Evolutionary conservation across 2,888 invertebrate genomes (phyloP), one percentile per base, ranked within the genome.

Genomic region (Calameuta pallipes): DNA sequence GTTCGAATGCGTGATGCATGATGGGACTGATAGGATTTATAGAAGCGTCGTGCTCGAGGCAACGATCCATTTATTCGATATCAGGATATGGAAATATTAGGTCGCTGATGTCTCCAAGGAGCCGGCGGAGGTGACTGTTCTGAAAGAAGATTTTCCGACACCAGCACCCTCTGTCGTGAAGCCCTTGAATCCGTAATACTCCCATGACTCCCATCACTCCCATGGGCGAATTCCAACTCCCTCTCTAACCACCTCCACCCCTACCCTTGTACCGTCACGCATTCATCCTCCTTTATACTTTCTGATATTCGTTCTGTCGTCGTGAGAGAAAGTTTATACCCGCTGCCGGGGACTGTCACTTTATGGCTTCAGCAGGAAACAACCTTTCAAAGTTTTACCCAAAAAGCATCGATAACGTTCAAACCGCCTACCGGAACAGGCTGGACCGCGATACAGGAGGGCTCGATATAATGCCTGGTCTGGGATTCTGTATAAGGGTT

Each of bases 71-170:
- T 88, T 88, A 87, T 89, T 88, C 85, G 88, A 89, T 88, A 88
- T 88, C 88, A 86, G 87, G 86, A 87, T 89, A 89, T 89, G 88
- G 88, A 88, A 89, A 89, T 88, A 88, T 89, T 88, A 87, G 85
- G 84, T 83, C 82, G 87, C 86, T 86, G 88, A 87, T 88, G 87
- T 83, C 80, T 82, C 80, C 70, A 79, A 56, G 56, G 56, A 56
- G 9, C 56, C 56, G 23, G 56, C 56, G 23, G 56, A 56, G 56
- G 56, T 56, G 56, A 56, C 56, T 56, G 56, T 56, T 56, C 23
- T 9, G 56, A 56, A 56, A 23, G 41, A 41, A 41, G 56, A 56
- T 56, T 56, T 56, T 23, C 56, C 56, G 56, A 15, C 56, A 56
- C 56, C 56, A 56, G 56, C 23, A 56, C 56, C 56, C 56, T 56